phyloP scores from a whole-genome alignment of 2,888 invertebrate species.

The Meliscaeva auricollis region DNA sequence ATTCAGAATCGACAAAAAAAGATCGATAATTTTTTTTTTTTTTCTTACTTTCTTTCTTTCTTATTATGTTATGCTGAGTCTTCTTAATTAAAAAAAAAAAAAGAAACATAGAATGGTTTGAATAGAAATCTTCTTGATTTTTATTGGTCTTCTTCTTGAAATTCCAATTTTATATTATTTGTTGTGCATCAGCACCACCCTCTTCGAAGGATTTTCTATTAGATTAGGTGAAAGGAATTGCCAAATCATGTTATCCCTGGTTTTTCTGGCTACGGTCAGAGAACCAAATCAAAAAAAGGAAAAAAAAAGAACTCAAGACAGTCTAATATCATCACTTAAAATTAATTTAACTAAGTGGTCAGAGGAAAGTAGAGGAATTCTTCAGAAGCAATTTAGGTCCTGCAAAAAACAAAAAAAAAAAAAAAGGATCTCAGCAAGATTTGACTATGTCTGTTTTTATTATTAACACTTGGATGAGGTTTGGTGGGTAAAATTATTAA shows the following conservation, averaged over 20 bases:
- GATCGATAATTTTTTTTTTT: conserved; percentile 39
- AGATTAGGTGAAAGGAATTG: conserved; percentile 34
- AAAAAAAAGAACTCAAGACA: neutral
- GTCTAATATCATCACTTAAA: conserved; percentile 44
- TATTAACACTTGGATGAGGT: conserved; percentile 17
- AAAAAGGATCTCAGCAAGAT: neutral
- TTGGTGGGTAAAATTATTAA: conserved; percentile 1
- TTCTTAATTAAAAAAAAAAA: conserved; percentile 9
- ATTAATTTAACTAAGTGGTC: conserved; percentile 64
- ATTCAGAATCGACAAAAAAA: conserved; percentile 41
- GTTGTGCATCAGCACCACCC: too few relatives aligned
- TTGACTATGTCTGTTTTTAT: conserved; percentile 9
- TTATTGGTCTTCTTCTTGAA: conserved; percentile 1
- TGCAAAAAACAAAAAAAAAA: neutral
- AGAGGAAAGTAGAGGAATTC: neutral
- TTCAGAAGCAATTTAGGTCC: neutral
- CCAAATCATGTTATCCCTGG: conserved; percentile 26
- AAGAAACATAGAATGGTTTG: conserved; percentile 34
- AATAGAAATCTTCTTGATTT: conserved; percentile 43
- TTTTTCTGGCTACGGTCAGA: conserved; percentile 3
- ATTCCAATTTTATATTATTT: conserved; percentile 13
- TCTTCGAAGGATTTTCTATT: neutral
- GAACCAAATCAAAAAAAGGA: too few relatives aligned
- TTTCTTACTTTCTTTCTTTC: too few relatives aligned
- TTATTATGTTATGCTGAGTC: conserved; percentile 53